These are phyloP conservation scores for Melanostoma scalare DNA, from an alignment of 2,888 invertebrate species.

Conservation along the genomic window DNA sequence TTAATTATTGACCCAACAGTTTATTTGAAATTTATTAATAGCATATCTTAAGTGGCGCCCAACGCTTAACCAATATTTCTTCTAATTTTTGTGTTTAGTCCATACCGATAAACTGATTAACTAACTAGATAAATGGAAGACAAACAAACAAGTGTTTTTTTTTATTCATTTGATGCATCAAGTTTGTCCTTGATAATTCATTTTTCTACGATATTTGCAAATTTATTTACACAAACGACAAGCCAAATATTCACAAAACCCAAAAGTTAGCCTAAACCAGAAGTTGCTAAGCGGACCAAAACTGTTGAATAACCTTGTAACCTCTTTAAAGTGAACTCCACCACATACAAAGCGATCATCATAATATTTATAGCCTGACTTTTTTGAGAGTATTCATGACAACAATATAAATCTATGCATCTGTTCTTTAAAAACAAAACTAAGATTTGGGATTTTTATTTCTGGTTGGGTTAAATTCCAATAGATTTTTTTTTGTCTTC, in stretches of 20 bases:
- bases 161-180: no score
- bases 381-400: neutral
- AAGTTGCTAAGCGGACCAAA: neutral
- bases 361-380: conserved; percentile 10
- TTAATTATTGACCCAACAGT: no score
- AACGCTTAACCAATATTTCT: neutral
- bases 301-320: neutral
- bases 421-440: conserved; percentile 35
- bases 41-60: neutral
- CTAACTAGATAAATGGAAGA: no score
- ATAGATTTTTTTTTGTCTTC: conserved; percentile 44
- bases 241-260: neutral
- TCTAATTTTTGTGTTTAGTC: no score
- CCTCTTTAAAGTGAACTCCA: neutral
- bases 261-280: neutral
- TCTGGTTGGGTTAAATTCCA: conserved; percentile 53
- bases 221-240: neutral
- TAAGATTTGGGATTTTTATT: conserved; percentile 33
- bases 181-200: no score
- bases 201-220: no score
- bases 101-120: no score
- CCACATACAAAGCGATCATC: neutral
- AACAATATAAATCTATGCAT: conserved; percentile 21
- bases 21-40: neutral
- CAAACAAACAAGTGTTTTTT: neutral